These are phyloP conservation scores for Cerastoderma edule DNA, from an alignment of 2,888 invertebrate species.

Conservation along the genomic window DNA sequence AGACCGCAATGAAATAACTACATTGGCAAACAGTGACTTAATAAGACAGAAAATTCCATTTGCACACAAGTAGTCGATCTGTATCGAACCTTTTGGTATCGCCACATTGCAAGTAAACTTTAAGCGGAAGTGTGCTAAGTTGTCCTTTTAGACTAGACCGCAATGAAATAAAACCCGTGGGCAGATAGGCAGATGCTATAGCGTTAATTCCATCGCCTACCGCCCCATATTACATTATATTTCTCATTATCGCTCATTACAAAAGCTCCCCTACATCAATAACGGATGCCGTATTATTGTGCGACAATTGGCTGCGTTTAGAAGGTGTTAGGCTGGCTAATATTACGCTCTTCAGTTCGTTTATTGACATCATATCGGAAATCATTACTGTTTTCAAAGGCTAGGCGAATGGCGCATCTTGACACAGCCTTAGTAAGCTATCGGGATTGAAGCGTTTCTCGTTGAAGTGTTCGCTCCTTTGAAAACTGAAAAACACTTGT, in stretches of 20 bases:
- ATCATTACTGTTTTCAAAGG: slow-evolving; percentile 25
- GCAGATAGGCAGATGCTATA: too few relatives aligned
- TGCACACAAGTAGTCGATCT: too few relatives aligned
- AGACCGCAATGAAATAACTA: too few relatives aligned
- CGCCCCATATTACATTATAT: too few relatives aligned
- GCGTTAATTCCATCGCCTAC: too few relatives aligned
- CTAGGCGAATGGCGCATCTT: slow-evolving; percentile 4
- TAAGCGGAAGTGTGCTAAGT: too few relatives aligned
- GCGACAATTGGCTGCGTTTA: slow-evolving; percentile 13
- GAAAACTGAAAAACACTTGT: background rate
- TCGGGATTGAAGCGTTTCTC: background rate
- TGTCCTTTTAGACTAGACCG: too few relatives aligned
- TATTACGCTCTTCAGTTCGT: slow-evolving; percentile 21
- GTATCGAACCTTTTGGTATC: too few relatives aligned
- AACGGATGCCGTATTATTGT: slow-evolving; percentile 3
- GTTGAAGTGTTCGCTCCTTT: background rate
- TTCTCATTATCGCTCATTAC: background rate
- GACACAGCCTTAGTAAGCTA: background rate
- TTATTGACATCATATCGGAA: slow-evolving; percentile 32
- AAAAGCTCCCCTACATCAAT: background rate
- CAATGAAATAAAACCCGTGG: too few relatives aligned
- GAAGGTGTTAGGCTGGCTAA: slow-evolving; percentile 17
- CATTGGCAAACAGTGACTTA: too few relatives aligned
- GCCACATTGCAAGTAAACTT: too few relatives aligned
- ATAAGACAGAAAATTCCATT: too few relatives aligned